phyloP scores from a whole-genome alignment of 2,113 vertebrate genomes.

The Hirundichthys speculiger region DNA sequence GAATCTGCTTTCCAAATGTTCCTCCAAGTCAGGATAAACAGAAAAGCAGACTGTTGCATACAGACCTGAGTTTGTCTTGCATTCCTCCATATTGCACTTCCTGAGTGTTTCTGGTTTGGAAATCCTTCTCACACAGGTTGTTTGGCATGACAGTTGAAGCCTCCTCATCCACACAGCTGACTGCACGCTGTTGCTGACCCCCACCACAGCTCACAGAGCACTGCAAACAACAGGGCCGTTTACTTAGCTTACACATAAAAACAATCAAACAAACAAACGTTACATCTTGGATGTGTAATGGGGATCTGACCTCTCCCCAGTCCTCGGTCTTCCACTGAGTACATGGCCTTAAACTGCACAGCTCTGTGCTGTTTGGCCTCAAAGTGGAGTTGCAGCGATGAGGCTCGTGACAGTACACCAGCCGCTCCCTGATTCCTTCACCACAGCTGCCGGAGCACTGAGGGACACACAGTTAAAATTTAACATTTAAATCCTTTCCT shows the following conservation, averaged over 20 bases:
- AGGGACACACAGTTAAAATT: neutral
- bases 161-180: constrained; percentile 66
- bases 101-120: constrained; percentile 72
- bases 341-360: constrained; percentile 74
- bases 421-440: constrained; percentile 69
- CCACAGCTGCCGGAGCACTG: constrained; percentile 82
- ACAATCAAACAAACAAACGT: neutral
- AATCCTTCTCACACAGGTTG: constrained; percentile 69
- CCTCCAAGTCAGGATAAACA: neutral
- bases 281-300: neutral
- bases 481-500: neutral
- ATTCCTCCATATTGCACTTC: constrained; percentile 75
- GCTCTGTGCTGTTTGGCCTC: constrained; percentile 75
- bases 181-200: constrained; percentile 72
- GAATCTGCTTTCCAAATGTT: constrained; percentile 9
- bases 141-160: constrained; percentile 60
- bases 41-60: neutral
- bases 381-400: constrained; percentile 65
- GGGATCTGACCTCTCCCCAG: constrained; percentile 76
- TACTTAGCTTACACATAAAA: neutral
- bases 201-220: constrained; percentile 79
- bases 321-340: constrained; percentile 59
- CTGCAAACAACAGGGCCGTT: constrained; percentile 44
- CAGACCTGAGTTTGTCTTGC: constrained; percentile 68
- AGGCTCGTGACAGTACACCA: constrained; percentile 75